These are phyloP conservation scores for Drosophila santomea DNA, from an alignment of 1,140 invertebrate species.

Conservation along the genomic window DNA sequence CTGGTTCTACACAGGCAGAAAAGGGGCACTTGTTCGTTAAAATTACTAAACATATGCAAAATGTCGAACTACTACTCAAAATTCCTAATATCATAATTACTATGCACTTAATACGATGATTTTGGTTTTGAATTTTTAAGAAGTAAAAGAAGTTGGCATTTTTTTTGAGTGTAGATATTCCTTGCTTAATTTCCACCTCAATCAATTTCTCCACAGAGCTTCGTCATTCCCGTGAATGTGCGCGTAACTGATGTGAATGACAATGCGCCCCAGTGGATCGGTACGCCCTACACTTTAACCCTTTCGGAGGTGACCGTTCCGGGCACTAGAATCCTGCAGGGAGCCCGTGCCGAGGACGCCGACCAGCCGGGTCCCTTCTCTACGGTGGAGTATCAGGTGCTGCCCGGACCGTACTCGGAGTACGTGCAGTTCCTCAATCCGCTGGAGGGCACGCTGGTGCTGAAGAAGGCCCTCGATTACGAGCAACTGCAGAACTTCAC, in stretches of 20 bases:
- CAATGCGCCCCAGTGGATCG: slow-evolving; percentile 93
- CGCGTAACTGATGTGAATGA: slow-evolving; percentile 97
- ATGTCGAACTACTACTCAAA: no score
- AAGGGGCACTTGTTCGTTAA: not conserved
- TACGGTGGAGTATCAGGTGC: slow-evolving; percentile 93
- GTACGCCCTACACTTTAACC: slow-evolving; percentile 92
- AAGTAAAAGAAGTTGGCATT: not conserved
- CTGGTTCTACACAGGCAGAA: not conserved
- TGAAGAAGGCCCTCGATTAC: slow-evolving; percentile 93
- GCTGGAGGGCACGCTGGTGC: slow-evolving; percentile 93
- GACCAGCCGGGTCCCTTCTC: slow-evolving; percentile 96
- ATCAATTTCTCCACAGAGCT: slow-evolving; percentile 87
- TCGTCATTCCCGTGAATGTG: slow-evolving; percentile 95
- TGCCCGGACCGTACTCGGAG: slow-evolving; percentile 92
- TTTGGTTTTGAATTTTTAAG: no score
- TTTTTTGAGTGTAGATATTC: not conserved
- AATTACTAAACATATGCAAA: no score
- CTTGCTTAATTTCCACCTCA: slow-evolving; percentile 22
- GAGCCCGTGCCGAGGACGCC: slow-evolving; percentile 91
- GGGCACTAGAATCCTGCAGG: slow-evolving; percentile 91
- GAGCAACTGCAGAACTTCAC: slow-evolving; percentile 93
- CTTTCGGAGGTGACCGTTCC: slow-evolving; percentile 94
- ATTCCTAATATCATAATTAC: no score
- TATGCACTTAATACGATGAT: no score
- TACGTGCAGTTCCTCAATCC: slow-evolving; percentile 93